A percentile compares a stretch with the other conserved stretches of the same genome.
phyloP scores from a whole-genome alignment of 2,113 vertebrate species.

The Alligator mississippiensis region DNA sequence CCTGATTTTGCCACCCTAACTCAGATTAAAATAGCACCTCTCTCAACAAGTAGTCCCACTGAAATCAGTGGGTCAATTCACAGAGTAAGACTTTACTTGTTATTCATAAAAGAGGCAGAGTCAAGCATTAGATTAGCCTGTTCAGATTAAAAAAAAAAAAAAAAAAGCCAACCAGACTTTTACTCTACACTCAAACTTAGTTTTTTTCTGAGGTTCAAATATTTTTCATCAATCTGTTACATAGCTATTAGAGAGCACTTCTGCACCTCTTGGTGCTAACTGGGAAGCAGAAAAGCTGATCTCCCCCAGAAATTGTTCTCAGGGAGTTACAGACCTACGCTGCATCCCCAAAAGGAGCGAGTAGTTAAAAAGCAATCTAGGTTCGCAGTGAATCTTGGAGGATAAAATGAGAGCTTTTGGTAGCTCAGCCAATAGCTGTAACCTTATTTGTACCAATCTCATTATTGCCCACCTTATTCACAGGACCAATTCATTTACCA shows the following conservation, averaged over 20 bases:
- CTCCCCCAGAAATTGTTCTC: too few species aligned
- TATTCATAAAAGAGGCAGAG: too few species aligned
- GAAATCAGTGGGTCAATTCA: not conserved
- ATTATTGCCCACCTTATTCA: not conserved
- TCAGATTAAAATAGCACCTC: not conserved
- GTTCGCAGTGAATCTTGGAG: not conserved
- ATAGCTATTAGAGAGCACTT: too few species aligned
- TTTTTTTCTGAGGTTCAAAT: too few species aligned
- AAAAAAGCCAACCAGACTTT: too few species aligned
- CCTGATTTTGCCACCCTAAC: not conserved
- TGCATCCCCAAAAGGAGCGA: not conserved
- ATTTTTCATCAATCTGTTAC: too few species aligned
- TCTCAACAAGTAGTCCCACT: not conserved
- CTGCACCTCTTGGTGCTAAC: too few species aligned
- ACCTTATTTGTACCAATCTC: rapidly evolving
- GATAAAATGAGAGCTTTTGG: not conserved
- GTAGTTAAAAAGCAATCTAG: not conserved
- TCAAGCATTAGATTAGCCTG: too few species aligned
- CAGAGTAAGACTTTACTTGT: not conserved
- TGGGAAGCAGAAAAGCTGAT: rapidly evolving
- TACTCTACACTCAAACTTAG: too few species aligned
- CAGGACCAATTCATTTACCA: not conserved
- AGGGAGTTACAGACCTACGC: not conserved
- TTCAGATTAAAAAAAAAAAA: too few species aligned
- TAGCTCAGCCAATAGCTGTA: not conserved